Percentiles rank a stretch among this genome's conserved stretches.
Conservation (phyloP, 64 coral and sea anemone genomes). For the Montipora foliosa region DNA sequence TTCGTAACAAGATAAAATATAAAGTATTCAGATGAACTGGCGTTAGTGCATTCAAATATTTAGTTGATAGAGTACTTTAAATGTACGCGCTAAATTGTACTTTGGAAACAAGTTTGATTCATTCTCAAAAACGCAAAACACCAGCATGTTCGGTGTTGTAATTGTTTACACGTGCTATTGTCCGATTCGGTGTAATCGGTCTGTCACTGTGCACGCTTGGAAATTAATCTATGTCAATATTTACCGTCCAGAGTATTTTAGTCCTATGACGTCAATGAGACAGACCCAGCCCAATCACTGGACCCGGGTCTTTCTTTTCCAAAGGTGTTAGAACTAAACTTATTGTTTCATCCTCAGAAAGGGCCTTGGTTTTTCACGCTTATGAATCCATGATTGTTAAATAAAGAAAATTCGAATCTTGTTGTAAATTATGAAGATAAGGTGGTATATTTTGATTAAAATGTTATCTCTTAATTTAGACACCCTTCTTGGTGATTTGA, state of each 20-base stretch:
- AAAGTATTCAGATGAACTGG: not conserved
- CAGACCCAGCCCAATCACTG: constrained; percentile 44
- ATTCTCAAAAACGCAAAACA: not conserved
- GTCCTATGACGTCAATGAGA: constrained; percentile 67
- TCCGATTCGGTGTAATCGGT: constrained; percentile 41
- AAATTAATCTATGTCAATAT: constrained; percentile 91
- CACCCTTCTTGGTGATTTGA: constrained; percentile 20
- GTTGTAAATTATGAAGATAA: constrained; percentile 13
- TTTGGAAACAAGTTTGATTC: constrained; percentile 25
- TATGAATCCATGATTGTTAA: not conserved
- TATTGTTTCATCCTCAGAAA: not conserved
- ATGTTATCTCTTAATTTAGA: constrained; percentile 49
- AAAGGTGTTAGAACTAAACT: constrained; percentile 2
- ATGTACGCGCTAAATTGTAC: not conserved
- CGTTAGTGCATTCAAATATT: too few relatives aligned
- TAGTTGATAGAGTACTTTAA: not conserved
- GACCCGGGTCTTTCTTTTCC: not conserved
- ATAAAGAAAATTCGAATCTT: not conserved
- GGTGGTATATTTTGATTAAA: not conserved
- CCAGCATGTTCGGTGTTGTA: not conserved
- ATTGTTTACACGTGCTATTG: constrained; percentile 55
- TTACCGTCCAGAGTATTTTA: constrained; percentile 72
- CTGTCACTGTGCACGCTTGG: constrained; percentile 64
- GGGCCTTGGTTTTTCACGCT: not conserved
- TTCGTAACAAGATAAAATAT: not conserved